Evolutionary conservation across 1,140 invertebrate species (phyloP), one percentile per base, ranked within the genome.

Genomic region (Pseudomyrmex cubaensis): DNA sequence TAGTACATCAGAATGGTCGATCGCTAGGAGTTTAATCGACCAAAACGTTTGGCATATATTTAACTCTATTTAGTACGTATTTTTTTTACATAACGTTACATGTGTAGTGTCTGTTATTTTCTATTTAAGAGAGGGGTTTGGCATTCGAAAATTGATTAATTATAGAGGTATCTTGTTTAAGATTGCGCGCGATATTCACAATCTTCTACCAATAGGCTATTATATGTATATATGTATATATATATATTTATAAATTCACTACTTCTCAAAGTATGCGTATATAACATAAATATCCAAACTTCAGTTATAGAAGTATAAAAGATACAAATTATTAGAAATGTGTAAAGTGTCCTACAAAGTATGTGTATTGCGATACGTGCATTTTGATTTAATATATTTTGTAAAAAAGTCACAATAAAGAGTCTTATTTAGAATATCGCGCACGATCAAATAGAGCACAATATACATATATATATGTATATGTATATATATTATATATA

Each of bases 101-200:
- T 52, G 13, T 48, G 78, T 20, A 44, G 20, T 63, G 25, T 73
- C 15, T 61, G 61, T 75, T 25, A 50, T 56, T 48, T 17, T n/a
- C 64, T 70, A 54, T 70, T 87, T 72, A 85, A 20, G 70, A 46
- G 69, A 76, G 82, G 82, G n/a, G 87, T 84, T 89, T 89, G 87
- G 87, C 87, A 88, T 74, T 88, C n/a, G 67, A 85, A 57, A 82
- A 59, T 15, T 8, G 35, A 46, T 17, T 64, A 63, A 80, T 25
- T 57, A 20, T 54, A 22, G 12, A 35, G 22, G 13, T 44, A 74
- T 22, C 22, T 59, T 59, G 15, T 22, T 35, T 2, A 46, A n/a
- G 46, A 35, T 82, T 52, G 72, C 54, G 52, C 54, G 50, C 8
- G 59, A 72, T 10, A 20, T 72, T 85, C 66, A 54, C 25, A 1